These are phyloP conservation scores for Lepus timidus DNA, from an alignment of 2,113 vertebrate genomes.

Conservation along the genomic window DNA sequence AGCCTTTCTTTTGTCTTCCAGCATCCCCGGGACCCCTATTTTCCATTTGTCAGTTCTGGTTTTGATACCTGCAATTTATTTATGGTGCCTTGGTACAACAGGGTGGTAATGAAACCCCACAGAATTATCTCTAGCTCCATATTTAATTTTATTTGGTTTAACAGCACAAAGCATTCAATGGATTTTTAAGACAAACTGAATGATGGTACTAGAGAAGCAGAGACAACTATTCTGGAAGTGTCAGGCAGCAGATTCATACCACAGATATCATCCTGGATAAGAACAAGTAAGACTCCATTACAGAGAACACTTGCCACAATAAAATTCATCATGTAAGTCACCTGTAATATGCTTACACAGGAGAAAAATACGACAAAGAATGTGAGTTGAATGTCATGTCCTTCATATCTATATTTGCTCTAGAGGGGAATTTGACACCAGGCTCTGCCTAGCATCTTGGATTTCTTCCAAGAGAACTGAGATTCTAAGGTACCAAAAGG, in stretches of 20 bases:
- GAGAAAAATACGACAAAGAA: conserved; percentile 37
- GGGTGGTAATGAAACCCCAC: conserved; percentile 27
- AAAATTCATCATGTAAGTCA: conserved; percentile 16
- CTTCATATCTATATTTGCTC: conserved; percentile 51
- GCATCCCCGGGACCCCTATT: background rate
- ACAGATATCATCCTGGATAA: conserved; percentile 47
- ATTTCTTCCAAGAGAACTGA: conserved; percentile 53
- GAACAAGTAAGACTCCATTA: conserved; percentile 38
- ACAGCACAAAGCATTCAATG: conserved; percentile 37
- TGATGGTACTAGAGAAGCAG: conserved; percentile 31
- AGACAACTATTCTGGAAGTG: conserved; percentile 52
- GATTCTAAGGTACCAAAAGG: conserved; percentile 62
- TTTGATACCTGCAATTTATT: conserved; percentile 56
- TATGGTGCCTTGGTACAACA: conserved; percentile 28
- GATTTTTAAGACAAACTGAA: conserved; percentile 65
- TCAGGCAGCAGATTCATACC: conserved; percentile 30
- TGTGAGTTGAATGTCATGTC: background rate
- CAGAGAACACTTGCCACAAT: conserved; percentile 4
- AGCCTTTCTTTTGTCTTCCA: background rate
- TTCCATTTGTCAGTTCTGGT: conserved; percentile 22
- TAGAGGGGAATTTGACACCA: conserved; percentile 39
- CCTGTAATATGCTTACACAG: conserved; percentile 30
- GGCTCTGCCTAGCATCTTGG: background rate
- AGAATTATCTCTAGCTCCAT: conserved; percentile 50
- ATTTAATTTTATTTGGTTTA: conserved; percentile 70